phyloP scores from a whole-genome alignment of 2,113 vertebrate genomes.

The Leucoraja erinaceus region DNA sequence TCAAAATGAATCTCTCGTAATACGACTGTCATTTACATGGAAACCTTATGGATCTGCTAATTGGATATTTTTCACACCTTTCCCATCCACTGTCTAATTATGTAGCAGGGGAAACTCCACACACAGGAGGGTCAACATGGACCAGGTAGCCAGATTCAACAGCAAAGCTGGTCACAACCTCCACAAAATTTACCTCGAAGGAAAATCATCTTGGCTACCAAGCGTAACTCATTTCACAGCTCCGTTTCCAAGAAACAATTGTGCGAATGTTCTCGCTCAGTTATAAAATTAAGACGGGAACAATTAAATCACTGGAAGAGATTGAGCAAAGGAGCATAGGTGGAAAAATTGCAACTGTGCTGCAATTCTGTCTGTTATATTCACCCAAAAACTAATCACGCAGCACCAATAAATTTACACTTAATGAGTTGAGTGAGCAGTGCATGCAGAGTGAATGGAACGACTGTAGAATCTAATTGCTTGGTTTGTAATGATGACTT shows the following conservation, averaged over 20 bases:
- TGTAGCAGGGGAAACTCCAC: background rate
- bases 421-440: constrained; percentile 12
- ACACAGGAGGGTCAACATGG: too few species aligned
- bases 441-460: background rate
- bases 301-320: background rate
- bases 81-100: background rate
- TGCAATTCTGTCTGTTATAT: background rate
- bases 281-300: background rate
- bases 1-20: background rate
- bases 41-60: background rate
- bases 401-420: background rate
- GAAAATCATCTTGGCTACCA: background rate
- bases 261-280: background rate
- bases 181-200: background rate
- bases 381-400: background rate
- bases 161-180: background rate
- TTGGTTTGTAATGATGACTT: background rate
- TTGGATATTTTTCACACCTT: background rate
- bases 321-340: background rate
- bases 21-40: background rate
- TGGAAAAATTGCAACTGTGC: background rate
- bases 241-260: background rate
- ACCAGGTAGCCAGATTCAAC: background rate
- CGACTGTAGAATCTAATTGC: background rate
- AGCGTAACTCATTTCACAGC: background rate